These are phyloP conservation scores for Lanistes nyassanus DNA, from an alignment of 1,140 invertebrate genomes.

Conservation along the genomic window DNA sequence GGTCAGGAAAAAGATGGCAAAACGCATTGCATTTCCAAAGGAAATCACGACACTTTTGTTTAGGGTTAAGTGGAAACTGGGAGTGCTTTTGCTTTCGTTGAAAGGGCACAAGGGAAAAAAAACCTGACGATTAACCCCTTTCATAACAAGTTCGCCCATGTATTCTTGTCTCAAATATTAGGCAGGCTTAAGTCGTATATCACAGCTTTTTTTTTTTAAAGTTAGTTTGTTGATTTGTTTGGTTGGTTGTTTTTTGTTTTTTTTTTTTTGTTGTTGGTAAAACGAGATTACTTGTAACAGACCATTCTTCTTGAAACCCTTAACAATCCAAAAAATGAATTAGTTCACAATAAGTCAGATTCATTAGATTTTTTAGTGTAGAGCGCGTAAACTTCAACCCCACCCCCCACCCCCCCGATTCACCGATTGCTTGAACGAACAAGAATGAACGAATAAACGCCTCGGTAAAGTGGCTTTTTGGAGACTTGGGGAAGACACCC, in stretches of 20 bases:
- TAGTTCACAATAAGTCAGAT: conserved; percentile 1
- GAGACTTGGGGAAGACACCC: neutral
- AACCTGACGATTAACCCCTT: neutral
- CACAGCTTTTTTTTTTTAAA: neutral
- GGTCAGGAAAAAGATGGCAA: too few species aligned
- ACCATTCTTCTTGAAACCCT: neutral
- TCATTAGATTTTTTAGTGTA: conserved; percentile 5
- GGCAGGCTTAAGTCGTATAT: neutral
- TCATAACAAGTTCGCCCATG: neutral
- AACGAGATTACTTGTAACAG: neutral
- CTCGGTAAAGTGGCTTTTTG: neutral
- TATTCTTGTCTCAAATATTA: neutral
- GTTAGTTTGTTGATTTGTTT: neutral
- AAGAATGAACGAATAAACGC: neutral
- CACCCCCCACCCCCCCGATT: neutral
- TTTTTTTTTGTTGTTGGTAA: neutral
- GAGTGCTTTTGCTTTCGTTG: neutral
- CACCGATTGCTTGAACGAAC: neutral
- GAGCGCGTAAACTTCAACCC: neutral
- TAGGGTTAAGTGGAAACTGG: neutral
- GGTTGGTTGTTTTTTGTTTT: neutral
- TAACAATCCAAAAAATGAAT: neutral
- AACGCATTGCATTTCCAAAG: neutral
- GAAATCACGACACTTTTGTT: neutral
- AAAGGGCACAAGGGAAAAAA: too few species aligned